Conservation (phyloP, 2,797 vertebrate species). For the Gobio occitaniae region DNA sequence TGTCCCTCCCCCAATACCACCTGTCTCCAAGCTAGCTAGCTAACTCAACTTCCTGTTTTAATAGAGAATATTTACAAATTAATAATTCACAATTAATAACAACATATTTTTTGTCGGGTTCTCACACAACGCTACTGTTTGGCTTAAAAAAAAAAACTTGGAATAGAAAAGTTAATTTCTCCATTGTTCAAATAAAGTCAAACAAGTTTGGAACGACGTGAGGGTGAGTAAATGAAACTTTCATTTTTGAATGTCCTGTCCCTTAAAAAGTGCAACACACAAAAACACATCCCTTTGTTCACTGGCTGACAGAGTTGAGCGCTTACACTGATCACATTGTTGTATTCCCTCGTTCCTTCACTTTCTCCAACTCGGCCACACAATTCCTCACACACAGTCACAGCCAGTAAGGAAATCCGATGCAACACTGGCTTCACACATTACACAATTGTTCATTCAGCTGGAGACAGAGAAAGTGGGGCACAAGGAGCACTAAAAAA, state of each 20-base stretch:
- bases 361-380: conserved; percentile 16
- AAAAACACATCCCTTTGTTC: background rate
- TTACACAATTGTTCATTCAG: conserved; percentile 66
- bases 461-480: conserved; percentile 48
- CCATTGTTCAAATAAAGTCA: background rate
- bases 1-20: background rate
- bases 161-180: background rate
- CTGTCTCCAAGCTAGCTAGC: background rate
- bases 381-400: conserved; percentile 30
- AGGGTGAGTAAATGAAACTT: background rate
- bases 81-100: background rate
- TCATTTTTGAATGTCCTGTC: background rate
- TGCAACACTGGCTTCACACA: conserved; percentile 57
- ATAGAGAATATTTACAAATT: background rate
- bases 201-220: background rate
- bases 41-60: background rate
- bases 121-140: background rate
- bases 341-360: background rate
- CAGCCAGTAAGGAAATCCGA: conserved; percentile 60
- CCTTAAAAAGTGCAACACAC: background rate
- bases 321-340: conserved; percentile 41
- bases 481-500: conserved; percentile 2
- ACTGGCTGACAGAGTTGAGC: conserved; percentile 6
- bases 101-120: background rate
- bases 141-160: background rate